Percentiles rank a stretch among this genome's conserved stretches.
phyloP scores from a whole-genome alignment of 2,113 vertebrate genomes.

The Asarcornis scutulata region DNA sequence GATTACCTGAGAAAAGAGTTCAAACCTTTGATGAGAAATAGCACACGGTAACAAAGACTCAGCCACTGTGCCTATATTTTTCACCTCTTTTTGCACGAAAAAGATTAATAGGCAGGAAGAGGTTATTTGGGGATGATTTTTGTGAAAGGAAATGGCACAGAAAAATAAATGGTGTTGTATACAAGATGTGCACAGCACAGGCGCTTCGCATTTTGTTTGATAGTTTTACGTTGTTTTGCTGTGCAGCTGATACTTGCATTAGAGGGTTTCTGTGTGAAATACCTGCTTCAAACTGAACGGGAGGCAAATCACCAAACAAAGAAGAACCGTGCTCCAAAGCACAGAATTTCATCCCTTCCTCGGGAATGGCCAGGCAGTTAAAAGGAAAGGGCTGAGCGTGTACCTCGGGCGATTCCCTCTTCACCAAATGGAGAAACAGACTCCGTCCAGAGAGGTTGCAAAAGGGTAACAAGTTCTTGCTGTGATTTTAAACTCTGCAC shows the following conservation, averaged over 20 bases:
- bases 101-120: background rate
- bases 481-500: slow-evolving; percentile 36
- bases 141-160: background rate
- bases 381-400: background rate
- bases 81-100: background rate
- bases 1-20: slow-evolving; percentile 5
- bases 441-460: background rate
- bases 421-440: background rate
- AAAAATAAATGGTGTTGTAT: background rate
- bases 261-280: background rate
- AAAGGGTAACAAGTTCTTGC: slow-evolving; percentile 48
- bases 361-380: background rate
- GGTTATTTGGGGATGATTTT: background rate
- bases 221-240: background rate
- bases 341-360: background rate
- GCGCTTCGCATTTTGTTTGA: background rate
- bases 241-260: background rate
- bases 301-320: slow-evolving; percentile 32
- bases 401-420: background rate
- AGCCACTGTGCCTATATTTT: background rate
- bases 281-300: background rate
- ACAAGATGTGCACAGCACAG: background rate
- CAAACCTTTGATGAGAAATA: background rate
- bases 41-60: background rate
- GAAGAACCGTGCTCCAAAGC: background rate